Evolutionary conservation across 2,113 vertebrate species (phyloP).

Genomic region (Heptranchias perlo): DNA sequence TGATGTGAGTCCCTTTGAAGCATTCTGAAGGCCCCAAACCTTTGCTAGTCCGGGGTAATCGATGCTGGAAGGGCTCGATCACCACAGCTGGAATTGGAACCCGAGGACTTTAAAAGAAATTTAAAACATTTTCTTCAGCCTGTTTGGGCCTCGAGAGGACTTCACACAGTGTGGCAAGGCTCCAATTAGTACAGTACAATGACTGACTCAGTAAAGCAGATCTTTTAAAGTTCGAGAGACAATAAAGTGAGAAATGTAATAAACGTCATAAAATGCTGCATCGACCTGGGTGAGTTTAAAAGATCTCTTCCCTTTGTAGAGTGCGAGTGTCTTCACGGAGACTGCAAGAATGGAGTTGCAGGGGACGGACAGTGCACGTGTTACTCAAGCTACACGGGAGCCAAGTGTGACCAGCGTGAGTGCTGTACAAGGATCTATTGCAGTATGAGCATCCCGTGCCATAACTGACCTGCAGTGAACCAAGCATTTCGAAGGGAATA

Average conservation of each 20-base stretch:
- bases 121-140: not conserved
- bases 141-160: conserved; percentile 36
- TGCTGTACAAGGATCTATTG: not conserved
- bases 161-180: conserved; percentile 31
- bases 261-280: not conserved
- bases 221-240: conserved; percentile 37
- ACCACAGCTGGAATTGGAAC: not conserved
- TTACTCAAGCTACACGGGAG: conserved; percentile 74
- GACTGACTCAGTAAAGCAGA: not conserved
- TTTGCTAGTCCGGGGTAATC: not conserved
- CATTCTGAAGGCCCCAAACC: not conserved
- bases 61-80: not conserved
- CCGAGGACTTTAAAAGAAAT: not conserved
- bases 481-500: too few relatives aligned
- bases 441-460: not conserved
- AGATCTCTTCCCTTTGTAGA: conserved; percentile 50
- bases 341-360: conserved; percentile 64
- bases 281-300: not conserved
- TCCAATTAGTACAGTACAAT: conserved; percentile 41
- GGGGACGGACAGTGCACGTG: conserved; percentile 76
- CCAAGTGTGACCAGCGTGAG: conserved; percentile 73
- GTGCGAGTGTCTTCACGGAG: conserved; percentile 77
- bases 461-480: not conserved
- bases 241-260: not conserved
- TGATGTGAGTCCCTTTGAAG: not conserved